Percentiles rank a stretch among this genome's conserved stretches.
Conservation (phyloP, 2,113 vertebrate genomes). For the Sorex araneus region DNA sequence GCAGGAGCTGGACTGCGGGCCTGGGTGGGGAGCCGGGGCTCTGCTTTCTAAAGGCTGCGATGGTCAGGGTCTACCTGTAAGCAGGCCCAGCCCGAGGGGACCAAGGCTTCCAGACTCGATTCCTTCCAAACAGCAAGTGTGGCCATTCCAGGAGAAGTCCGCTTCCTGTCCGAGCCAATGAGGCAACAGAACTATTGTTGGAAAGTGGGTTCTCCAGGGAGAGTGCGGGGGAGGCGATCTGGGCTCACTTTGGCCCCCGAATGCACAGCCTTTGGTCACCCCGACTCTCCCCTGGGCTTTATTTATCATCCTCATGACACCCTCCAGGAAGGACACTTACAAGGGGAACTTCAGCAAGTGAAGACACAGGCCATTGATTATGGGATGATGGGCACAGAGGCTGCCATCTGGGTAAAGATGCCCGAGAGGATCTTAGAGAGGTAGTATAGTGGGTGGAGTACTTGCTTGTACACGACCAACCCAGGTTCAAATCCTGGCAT, state of each 20-base stretch:
- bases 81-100: not conserved
- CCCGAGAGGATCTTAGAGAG: too few relatives aligned
- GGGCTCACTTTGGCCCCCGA: not conserved
- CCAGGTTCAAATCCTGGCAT: too few relatives aligned
- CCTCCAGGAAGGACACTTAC: slow-evolving; percentile 60
- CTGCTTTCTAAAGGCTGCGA: not conserved
- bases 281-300: slow-evolving; percentile 30
- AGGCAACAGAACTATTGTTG: not conserved
- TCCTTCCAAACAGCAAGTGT: not conserved
- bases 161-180: not conserved
- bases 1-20: too few relatives aligned
- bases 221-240: too few relatives aligned
- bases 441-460: too few relatives aligned
- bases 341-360: slow-evolving; percentile 70
- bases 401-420: too few relatives aligned
- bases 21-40: too few relatives aligned
- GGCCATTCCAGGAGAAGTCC: not conserved
- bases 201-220: slow-evolving; percentile 13
- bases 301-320: slow-evolving; percentile 66
- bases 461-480: too few relatives aligned
- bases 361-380: not conserved
- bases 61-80: not conserved
- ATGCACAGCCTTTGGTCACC: not conserved
- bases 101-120: not conserved
- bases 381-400: not conserved